These are phyloP conservation scores for Acronicta alni DNA, from an alignment of 2,888 invertebrate species.

Conservation along the genomic window DNA sequence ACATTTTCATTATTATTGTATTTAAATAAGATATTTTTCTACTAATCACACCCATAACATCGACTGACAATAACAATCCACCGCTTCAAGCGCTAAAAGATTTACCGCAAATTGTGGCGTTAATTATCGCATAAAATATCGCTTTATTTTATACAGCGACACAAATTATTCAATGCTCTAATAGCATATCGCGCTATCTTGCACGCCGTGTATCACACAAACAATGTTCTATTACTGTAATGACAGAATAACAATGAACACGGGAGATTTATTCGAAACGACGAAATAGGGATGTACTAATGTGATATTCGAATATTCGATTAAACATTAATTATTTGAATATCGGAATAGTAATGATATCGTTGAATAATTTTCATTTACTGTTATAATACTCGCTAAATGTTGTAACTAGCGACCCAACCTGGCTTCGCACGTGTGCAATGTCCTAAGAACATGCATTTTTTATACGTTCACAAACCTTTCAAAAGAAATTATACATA, in stretches of 20 bases:
- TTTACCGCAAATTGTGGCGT: constrained; percentile 45
- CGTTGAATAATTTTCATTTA: too few relatives aligned
- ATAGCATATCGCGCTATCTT: constrained; percentile 58
- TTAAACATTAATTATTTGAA: too few relatives aligned
- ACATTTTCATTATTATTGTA: too few relatives aligned
- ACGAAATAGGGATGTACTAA: constrained; percentile 33
- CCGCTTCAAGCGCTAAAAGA: constrained; percentile 37
- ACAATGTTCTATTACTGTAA: constrained; percentile 69
- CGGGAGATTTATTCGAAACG: constrained; percentile 61
- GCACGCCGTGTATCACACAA: constrained; percentile 55
- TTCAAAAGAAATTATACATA: too few relatives aligned
- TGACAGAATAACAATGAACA: constrained; percentile 73
- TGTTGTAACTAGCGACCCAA: too few relatives aligned
- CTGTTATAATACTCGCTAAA: too few relatives aligned
- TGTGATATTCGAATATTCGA: not conserved
- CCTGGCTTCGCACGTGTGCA: too few relatives aligned
- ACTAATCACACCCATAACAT: not conserved
- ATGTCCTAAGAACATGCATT: too few relatives aligned
- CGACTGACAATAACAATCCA: constrained; percentile 16
- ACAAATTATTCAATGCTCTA: constrained; percentile 54
- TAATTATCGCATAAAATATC: constrained; percentile 49
- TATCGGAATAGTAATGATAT: too few relatives aligned
- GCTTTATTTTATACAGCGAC: constrained; percentile 43
- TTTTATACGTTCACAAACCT: too few relatives aligned
- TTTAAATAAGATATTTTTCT: too few relatives aligned